Evolutionary conservation across 2,888 invertebrate genomes (phyloP).

Genomic region (Morinoia aosen): DNA sequence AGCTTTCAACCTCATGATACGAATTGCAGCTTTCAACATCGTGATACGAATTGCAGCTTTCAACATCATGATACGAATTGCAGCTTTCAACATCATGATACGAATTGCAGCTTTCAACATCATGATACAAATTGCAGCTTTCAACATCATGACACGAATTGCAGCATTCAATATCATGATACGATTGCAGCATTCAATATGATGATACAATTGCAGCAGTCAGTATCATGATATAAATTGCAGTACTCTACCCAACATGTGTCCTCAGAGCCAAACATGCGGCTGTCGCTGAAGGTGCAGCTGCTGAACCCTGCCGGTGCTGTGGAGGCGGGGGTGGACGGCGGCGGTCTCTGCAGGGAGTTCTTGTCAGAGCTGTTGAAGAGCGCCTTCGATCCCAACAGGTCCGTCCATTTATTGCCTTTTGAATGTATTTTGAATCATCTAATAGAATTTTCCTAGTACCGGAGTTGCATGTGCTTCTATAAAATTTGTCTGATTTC

Average conservation of each 20-base stretch:
- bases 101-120: neutral
- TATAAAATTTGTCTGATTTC: neutral
- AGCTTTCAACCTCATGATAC: too few species aligned
- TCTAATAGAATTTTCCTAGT: too few species aligned
- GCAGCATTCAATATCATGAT: too few species aligned
- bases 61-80: too few species aligned
- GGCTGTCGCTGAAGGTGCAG: slow-evolving; percentile 88
- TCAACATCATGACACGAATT: too few species aligned
- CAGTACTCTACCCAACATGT: neutral
- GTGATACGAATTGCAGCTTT: too few species aligned
- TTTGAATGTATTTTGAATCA: too few species aligned
- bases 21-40: too few species aligned
- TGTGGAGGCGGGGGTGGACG: slow-evolving; percentile 97
- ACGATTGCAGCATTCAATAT: too few species aligned
- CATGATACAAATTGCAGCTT: too few species aligned
- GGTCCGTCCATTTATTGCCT: neutral
- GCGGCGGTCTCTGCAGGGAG: slow-evolving; percentile 96
- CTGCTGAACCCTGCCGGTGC: slow-evolving; percentile 90
- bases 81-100: neutral
- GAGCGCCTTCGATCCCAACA: slow-evolving; percentile 92
- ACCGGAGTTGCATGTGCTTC: neutral
- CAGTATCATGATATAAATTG: neutral
- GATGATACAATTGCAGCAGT: too few species aligned
- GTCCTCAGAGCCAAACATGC: slow-evolving; percentile 84
- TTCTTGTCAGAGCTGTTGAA: slow-evolving; percentile 93